Evolutionary conservation across 2,113 vertebrate genomes (phyloP), one percentile per base, ranked within the genome.

Genomic region (Semnornis frantzii): DNA sequence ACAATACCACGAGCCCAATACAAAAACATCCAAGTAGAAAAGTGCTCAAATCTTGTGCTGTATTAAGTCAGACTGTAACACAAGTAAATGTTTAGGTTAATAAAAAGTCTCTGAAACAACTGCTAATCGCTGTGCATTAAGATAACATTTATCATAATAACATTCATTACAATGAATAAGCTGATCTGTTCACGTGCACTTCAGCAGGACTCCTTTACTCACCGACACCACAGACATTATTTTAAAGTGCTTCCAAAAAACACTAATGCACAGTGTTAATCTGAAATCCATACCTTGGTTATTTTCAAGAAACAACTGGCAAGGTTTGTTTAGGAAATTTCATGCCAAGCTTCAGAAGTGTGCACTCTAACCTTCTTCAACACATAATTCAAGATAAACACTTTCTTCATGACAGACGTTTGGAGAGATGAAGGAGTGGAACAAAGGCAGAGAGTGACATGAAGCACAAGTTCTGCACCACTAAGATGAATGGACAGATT

Each of bases 291-390:
- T 91, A 95, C 96, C 92, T 93, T 19, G 31, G 84, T 79, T 93
- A 90, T 90, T 85, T 94, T 94, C 87, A 78, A 1, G 0, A 89
- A 97, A 88, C 65, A 95, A 94, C 78, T 58, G 16, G 95, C 97
- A 98, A 97, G 97, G 98, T 99, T 99, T 99, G 97, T 98, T 98
- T 98, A 98, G 98, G 97, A 97, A 97, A 98, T 99, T 99, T 99
- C 98, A 98, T 97, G 98, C 98, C 96, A 97, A 94, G 95, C 97
- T 97, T 97, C 97, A 98, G 97, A 98, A 98, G 97, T 95, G 95
- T 97, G 97, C 97, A 95, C 95, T 96, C 97, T 98, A 98, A 98
- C 97, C 98, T 96, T 93, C 96, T 88, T 93, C 90, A 86, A 95
- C 95, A 97, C 97, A 98, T 98, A 98, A 99, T 95, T 99, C 98